A percentile compares a stretch with the other conserved stretches of the same genome.
Evolutionary conservation across 2,888 invertebrate species (phyloP).

Genomic region (Lithophane socia): DNA sequence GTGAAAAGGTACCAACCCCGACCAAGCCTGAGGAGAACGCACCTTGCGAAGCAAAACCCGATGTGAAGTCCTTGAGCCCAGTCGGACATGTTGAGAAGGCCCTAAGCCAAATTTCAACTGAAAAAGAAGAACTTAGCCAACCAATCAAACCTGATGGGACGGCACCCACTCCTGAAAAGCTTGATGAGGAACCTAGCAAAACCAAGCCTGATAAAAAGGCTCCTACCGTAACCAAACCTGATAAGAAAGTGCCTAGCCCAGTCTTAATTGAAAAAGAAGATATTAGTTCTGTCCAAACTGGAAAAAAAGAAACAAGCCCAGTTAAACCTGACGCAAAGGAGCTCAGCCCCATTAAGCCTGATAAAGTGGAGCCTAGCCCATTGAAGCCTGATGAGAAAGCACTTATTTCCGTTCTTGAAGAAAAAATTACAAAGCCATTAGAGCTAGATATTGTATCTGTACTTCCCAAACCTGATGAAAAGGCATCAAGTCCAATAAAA

Average conservation of each 20-base stretch:
- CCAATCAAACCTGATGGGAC: neutral
- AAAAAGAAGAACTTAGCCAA: neutral
- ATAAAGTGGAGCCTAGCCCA: neutral
- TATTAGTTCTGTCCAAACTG: neutral
- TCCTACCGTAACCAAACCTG: neutral
- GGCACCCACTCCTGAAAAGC: neutral
- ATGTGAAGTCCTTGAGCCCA: neutral
- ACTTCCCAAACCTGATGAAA: slow-evolving; percentile 8
- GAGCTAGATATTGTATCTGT: slow-evolving; percentile 10
- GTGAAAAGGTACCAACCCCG: neutral
- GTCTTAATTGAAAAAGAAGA: neutral
- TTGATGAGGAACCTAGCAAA: neutral
- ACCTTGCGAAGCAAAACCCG: neutral
- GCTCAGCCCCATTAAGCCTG: slow-evolving; percentile 5
- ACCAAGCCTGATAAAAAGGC: neutral
- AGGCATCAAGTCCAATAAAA: neutral
- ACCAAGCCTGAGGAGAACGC: neutral
- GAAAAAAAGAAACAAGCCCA: neutral
- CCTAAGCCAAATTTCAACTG: neutral
- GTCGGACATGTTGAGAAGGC: neutral
- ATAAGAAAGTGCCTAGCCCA: neutral
- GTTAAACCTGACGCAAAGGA: neutral
- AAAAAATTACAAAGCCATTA: slow-evolving; percentile 22
- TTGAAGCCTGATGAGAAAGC: neutral
- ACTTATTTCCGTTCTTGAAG: slow-evolving; percentile 10